phyloP scores from a whole-genome alignment of 2,797 vertebrate species.

The Psittacula derbiana region DNA sequence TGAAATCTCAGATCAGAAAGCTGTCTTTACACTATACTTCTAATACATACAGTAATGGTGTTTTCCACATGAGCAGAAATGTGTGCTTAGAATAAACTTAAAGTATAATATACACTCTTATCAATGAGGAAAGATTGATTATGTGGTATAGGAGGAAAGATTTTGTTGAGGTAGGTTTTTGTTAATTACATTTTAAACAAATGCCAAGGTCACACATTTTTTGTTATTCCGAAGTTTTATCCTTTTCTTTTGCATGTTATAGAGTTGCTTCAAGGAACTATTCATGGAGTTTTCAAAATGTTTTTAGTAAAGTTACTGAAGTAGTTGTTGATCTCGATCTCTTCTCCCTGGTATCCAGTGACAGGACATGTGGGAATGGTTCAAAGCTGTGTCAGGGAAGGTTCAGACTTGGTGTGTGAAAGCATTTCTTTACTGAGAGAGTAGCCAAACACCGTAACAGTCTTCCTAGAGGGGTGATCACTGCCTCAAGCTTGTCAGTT shows the following conservation, averaged over 20 bases:
- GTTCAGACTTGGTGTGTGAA: neutral
- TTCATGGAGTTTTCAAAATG: neutral
- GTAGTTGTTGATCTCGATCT: neutral
- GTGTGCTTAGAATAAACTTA: neutral
- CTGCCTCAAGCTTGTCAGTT: neutral
- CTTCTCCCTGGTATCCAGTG: neutral
- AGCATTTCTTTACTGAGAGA: neutral
- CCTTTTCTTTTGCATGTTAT: neutral
- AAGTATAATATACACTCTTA: neutral
- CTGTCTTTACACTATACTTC: neutral
- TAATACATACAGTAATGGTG: neutral
- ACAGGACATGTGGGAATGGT: accelerated
- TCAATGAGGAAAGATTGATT: neutral
- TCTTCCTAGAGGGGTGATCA: neutral
- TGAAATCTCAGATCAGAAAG: neutral
- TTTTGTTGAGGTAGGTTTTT: neutral
- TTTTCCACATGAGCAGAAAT: neutral
- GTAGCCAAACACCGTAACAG: neutral
- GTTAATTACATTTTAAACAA: neutral
- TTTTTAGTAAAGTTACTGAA: neutral
- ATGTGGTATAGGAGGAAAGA: neutral
- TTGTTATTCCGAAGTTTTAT: neutral
- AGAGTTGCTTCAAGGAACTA: neutral
- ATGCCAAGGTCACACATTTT: neutral
- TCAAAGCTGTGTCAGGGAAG: neutral